Base-by-base conservation (phyloP, 2,113 vertebrate species). In the Pedionomus torquatus region DNA sequence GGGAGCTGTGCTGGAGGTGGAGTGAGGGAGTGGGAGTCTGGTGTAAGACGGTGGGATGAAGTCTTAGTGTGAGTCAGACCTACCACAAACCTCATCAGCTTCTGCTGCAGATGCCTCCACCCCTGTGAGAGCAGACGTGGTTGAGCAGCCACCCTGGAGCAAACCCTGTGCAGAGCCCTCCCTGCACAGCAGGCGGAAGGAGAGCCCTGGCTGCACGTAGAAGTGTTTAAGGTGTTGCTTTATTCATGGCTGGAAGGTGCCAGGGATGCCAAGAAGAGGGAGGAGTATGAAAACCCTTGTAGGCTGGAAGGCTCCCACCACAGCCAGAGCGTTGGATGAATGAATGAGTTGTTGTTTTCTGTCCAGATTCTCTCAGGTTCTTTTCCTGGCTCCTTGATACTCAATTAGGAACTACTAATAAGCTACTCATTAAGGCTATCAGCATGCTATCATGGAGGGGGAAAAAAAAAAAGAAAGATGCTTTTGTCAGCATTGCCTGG, bases 151-250 rank as follows among this genome's bases (percentile, higher is more conserved):
- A 0, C 23, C 33, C 52, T 7, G 5, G 35, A 61, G 58, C 39
- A 76, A 13, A 28, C 19, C 51, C 86, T 1, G 4, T 4, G 23
- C 54, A 8, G 37, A 41, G 41, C 44, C 43, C 28, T 19, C 55
- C 35, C 57, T 18, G 54, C 60, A 4, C 16, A 4, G 39, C 0
- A 3, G 20, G 16, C 21, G 15, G 11, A 7, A 30, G 28, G 19
- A 23, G 30, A 74, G 54, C 43, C 55, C 37, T 3, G 5, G 2
- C 6, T 44, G 41, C 24, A 9, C 0, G 0, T 8, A 7, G 13
- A 18, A 6, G 25, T 7, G 9, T 23, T 44, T 13, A 5, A 46
- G 52, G 5, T 55, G 19, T 60, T n/a, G 25, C 37, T 71, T 57
- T 25, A 23, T 39, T 77, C 7, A 0, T 17, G 49, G 26, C 60